Evolutionary conservation across 2,888 invertebrate genomes (phyloP), one percentile per base, ranked within the genome.

Genomic region (Diaphora mendica): DNA sequence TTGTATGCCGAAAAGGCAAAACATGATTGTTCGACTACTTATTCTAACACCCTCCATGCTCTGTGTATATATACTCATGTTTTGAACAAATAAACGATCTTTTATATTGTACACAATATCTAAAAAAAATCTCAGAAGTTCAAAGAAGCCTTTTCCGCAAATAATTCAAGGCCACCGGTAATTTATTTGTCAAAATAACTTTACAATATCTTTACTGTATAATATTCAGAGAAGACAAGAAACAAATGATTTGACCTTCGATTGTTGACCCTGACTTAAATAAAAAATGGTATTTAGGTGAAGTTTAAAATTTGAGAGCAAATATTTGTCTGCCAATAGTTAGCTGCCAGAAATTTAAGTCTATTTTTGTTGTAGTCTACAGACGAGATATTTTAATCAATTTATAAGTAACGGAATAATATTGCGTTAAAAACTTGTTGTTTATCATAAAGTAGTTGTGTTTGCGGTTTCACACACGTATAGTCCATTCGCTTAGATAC

Each of bases 161-260:
- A 62, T 62, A 70, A 48, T 70, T 48, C 62, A 23, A 33, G 15
- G 26, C 51, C 44, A 64, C 33, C 39, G 44, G 64, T 44, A 26
- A 82, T 70, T 76, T 77, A 69, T 76, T 80, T 76, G 71, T 74
- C 68, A 73, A 73, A 77, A 75, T 68, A 51, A 68, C 73, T 73
- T 77, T 73, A 77, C 75, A 77, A 78, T 78, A 68, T 71, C 80
- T 77, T 76, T 70, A 59, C n/a, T 68, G 68, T 78, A 76, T 78
- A 77, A 76, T 82, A 80, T 82, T 82, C 76, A 77, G 64, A 1
- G 70, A 8, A 48, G 64, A 44, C 30, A 39, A 55, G 13, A 67
- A 72, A 64, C 74, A 62, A 64, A 67, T 65, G 68, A 42, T 65
- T 55, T 73, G 65, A 76, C 71, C 77, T 68, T 64, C 71, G 68